Conservation (phyloP, 2,797 vertebrate species). For the Karalla daura region DNA sequence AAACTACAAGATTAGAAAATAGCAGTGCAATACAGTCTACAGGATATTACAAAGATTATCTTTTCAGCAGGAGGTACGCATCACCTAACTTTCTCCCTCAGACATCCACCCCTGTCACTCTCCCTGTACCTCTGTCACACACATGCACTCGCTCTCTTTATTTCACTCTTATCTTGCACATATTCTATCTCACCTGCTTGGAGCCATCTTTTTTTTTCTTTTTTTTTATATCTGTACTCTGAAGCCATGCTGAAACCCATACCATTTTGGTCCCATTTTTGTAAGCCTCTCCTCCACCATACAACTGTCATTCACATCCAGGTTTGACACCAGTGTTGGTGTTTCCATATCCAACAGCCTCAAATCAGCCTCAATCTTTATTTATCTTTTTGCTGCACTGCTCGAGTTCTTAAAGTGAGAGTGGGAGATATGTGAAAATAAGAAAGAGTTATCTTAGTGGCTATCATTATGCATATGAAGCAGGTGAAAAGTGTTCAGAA, state of each 20-base stretch:
- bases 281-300: background rate
- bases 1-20: conserved; percentile 30
- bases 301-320: conserved; percentile 11
- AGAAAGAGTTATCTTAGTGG: background rate
- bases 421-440: background rate
- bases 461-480: background rate
- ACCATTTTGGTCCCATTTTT: background rate
- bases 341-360: conserved; percentile 1
- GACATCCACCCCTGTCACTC: conserved; percentile 1
- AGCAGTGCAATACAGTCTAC: conserved; percentile 5
- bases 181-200: background rate
- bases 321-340: background rate
- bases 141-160: background rate
- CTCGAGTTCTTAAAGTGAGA: background rate
- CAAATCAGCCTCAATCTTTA: background rate
- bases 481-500: background rate
- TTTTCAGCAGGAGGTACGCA: background rate
- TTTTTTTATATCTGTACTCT: background rate
- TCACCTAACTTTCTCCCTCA: conserved; percentile 9
- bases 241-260: background rate
- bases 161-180: background rate
- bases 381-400: background rate
- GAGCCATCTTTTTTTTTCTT: conserved; percentile 2
- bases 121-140: background rate
- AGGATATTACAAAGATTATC: conserved; percentile 48